Conservation (phyloP, 2,888 invertebrate species). For the Heptascelio sp. region DNA sequence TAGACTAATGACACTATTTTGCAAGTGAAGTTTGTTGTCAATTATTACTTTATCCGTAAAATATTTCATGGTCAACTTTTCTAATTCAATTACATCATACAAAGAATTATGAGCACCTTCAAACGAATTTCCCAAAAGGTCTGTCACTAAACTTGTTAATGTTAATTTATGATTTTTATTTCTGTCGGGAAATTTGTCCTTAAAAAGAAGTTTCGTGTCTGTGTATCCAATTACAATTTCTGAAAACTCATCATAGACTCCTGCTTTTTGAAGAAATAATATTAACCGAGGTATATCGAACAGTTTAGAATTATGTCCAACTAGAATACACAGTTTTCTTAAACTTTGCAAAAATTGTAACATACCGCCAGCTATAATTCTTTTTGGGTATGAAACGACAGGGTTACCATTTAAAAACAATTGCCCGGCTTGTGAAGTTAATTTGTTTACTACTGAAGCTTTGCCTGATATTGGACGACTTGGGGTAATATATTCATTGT, state of each 20-base stretch:
- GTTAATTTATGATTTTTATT: background rate
- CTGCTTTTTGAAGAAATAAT: background rate
- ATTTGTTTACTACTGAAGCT: too few relatives aligned
- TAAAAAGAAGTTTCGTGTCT: background rate
- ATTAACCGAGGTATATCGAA: conserved; percentile 3
- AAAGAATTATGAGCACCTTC: background rate
- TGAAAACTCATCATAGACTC: background rate
- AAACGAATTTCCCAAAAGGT: background rate
- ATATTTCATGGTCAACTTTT: background rate
- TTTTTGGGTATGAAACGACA: background rate
- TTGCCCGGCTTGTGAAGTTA: background rate
- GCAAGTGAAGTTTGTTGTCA: background rate
- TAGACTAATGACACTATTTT: background rate
- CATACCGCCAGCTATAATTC: background rate
- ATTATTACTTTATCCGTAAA: background rate
- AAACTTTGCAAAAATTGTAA: background rate
- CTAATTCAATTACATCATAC: background rate
- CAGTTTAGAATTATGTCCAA: background rate
- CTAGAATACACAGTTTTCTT: background rate
- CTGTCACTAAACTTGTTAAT: background rate
- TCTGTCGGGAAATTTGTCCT: background rate
- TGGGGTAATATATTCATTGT: conserved; percentile 39
- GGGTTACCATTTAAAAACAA: background rate
- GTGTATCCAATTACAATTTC: background rate
- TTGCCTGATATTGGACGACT: conserved; percentile 14